Percentiles rank a stretch among this genome's conserved stretches.
Conservation (phyloP, 2,797 vertebrate species). For the Podargus strigoides region DNA sequence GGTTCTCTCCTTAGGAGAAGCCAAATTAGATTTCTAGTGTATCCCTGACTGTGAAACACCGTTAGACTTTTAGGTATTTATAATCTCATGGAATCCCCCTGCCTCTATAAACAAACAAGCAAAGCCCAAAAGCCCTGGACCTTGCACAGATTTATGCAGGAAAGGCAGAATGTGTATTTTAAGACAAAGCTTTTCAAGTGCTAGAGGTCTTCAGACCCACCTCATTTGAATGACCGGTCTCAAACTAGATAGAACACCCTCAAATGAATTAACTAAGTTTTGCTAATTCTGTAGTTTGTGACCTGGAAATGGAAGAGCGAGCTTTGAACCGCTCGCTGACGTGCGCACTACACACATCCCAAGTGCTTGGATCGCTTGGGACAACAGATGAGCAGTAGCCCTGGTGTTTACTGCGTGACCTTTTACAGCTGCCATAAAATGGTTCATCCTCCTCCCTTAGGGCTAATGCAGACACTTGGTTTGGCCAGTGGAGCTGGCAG, state of each 20-base stretch:
- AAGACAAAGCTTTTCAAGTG: neutral
- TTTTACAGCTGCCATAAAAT: constrained; percentile 34
- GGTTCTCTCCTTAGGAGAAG: neutral
- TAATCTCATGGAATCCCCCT: neutral
- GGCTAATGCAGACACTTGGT: neutral
- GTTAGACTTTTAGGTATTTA: neutral
- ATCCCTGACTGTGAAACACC: neutral
- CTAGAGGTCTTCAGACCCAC: neutral
- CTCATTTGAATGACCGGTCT: neutral
- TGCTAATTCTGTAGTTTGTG: neutral
- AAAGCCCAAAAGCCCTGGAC: neutral
- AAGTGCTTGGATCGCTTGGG: neutral
- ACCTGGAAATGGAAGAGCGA: neutral
- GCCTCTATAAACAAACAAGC: neutral
- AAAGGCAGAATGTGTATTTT: neutral
- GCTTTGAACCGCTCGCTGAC: neutral
- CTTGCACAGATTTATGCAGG: neutral
- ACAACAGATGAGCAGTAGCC: neutral
- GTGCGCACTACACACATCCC: neutral
- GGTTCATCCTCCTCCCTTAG: neutral
- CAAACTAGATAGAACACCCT: neutral
- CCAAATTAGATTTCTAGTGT: neutral
- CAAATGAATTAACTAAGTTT: neutral
- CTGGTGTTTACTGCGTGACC: neutral
- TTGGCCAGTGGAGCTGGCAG: constrained; percentile 9